Base-by-base conservation (phyloP, 2,797 vertebrate genomes). In the Knipowitschia caucasica region DNA sequence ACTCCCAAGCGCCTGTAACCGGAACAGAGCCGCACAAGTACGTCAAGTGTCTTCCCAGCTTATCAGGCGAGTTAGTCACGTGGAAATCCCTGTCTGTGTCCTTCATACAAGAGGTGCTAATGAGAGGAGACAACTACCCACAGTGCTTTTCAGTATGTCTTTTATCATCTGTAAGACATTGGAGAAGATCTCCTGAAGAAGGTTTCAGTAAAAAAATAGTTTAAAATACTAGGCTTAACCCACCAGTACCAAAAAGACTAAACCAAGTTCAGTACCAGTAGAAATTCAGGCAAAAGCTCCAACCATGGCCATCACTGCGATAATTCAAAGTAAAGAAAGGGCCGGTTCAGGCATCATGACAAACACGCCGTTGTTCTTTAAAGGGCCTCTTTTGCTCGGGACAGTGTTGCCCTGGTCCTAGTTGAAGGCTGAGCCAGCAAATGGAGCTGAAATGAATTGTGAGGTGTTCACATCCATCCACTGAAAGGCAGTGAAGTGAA, bases 401-500 rank as follows among this genome's bases (percentile, higher is more conserved):
- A 30, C 50, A 40, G 55, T 17, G 39, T 44, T 18, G 45, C 23
- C 49, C 49, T 59, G 36, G 40, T 20, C 47, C 30, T 50, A 53
- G 54, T 62, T 76, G 53, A 61, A 66, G 53, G 59, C 57, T 7
- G 51, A 62, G 65, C 52, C 50, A 18, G 69, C 60, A 59, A 63
- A 64, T 56, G 47, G 59, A 77, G 67, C 69, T 56, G 47, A 62
- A 77, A 67, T 69, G 66, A 65, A 77, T 82, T 79, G 76, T 73
- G 66, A 69, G 69, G 56, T 24, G 27, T 70, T 75, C 49, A 46
- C 67, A 73, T 77, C 76, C 69, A 76, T 70, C 67, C 74, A 78
- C 62, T 80, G 68, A 66, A 68, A 74, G 73, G 69, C 79, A 80
- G 59, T 80, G 75, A 78, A 73, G 78, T 70, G 71, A 74, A 85